Conservation (phyloP, 1,140 invertebrate species). For the Leptinotarsa defecta region DNA sequence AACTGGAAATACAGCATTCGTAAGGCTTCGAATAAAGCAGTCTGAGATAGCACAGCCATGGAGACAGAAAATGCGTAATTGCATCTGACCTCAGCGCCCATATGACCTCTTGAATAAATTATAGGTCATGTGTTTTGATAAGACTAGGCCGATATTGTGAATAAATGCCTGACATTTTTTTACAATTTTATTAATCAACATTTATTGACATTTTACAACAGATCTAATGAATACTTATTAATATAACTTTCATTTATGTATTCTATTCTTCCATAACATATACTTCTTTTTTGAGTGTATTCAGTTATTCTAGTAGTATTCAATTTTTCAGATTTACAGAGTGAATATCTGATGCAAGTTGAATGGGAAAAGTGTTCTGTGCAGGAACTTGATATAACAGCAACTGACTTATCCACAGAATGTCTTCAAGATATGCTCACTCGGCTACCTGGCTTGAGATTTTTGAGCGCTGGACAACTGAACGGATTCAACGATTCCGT, state of each 20-base stretch:
- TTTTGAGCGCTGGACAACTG: conserved; percentile 91
- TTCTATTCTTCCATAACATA: neutral
- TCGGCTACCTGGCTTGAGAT: conserved; percentile 84
- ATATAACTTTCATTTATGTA: neutral
- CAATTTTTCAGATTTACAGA: conserved; percentile 73
- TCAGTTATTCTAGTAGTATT: neutral
- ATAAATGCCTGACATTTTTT: too few relatives aligned
- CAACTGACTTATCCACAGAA: conserved; percentile 92
- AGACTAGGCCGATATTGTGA: too few relatives aligned
- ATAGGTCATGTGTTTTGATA: too few relatives aligned
- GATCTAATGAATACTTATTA: too few relatives aligned
- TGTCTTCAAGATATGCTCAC: conserved; percentile 92
- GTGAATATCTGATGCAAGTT: conserved; percentile 89
- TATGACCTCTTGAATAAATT: too few relatives aligned
- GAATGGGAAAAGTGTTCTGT: conserved; percentile 97
- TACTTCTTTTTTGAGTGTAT: neutral
- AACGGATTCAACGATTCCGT: conserved; percentile 97
- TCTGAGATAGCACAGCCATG: too few relatives aligned
- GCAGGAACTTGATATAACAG: conserved; percentile 95
- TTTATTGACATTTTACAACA: too few relatives aligned
- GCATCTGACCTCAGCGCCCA: too few relatives aligned
- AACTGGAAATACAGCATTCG: too few relatives aligned
- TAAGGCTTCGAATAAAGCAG: too few relatives aligned
- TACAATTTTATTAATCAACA: too few relatives aligned
- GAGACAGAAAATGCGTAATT: too few relatives aligned